Base-by-base conservation (phyloP, 30 jellyfish, hydroid and myxozoan genomes). In the Catostylus mosaicus region DNA sequence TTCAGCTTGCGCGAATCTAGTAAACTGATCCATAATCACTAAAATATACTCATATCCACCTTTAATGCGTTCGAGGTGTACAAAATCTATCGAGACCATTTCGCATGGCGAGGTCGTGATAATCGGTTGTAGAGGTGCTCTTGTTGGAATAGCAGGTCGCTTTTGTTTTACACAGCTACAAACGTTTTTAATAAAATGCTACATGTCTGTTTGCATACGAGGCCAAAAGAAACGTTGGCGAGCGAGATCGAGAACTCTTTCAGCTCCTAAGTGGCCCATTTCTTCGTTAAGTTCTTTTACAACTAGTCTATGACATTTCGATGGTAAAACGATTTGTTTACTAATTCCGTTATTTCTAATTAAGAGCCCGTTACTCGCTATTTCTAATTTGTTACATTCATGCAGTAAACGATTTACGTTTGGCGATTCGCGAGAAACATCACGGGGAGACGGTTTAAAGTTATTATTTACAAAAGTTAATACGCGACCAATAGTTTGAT, bases 21-120 rank as follows among this genome's bases (percentile, higher is more conserved):
- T 61, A 33, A 75, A 85, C 46, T 85, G 83, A 57, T 73, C 95
- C 78, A 74, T 65, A 20, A 64, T 62, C 10, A 74, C 89, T 12
- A 85, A 57, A 10, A 85, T 73, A 34, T 85, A 73, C 59, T 85
- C 95, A 62, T 59, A 75, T 29, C 95, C 84, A 9, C 89, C 85
- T 20, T 47, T 32, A 36, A 82, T 48, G 9, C 52, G 43, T 37
- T 83, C 88, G 19, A 85, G 78, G 64, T 85, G 95, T 1, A 73
- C 59, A 46, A 62, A 85, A 65, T 85, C 82, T 19, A 81, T 67
- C 8, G 74, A 48, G 2, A 83, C 67, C 8, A 69, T 26, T 83
- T 83, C 73, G 29, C 56, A 63, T 14, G 88, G 94, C 20, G 29
- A 59, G 16, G 75, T 70, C 35, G 94, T 70, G 18, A 50, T 82